Evolutionary conservation across 2,113 vertebrate species (phyloP), one percentile per base, ranked within the genome.

Genomic region (Peromyscus maniculatus): DNA sequence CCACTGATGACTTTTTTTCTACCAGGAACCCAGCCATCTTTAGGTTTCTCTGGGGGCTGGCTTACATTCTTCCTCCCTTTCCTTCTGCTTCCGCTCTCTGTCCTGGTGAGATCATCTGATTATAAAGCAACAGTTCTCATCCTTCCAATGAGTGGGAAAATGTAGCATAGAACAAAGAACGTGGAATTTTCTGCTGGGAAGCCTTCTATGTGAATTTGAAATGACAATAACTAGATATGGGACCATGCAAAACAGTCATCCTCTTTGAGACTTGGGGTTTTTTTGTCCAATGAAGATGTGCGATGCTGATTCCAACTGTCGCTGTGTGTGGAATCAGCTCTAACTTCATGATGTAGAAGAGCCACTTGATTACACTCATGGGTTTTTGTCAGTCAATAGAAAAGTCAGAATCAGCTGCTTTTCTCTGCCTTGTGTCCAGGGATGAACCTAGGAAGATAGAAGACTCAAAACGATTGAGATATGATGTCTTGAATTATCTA

Each of bases 81-180:
- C 24, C 22, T 69, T 19, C 17, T 66, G 7, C 26, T 0, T 5
- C 1, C 12, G 28, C 7, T n/a, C 46, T 36, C 19, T 33, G 4
- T 5, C 57, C 33, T 8, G 5, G 0, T 57, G 7, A 55, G 49
- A 71, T 24, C 21, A 55, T 21, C 43, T 43, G 16, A 36, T 52
- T 62, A 90, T 0, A 72, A 39, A 33, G 12, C 2, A 19, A 57
- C 17, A 19, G 17, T 72, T 67, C 36, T 57, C 55, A 92, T 83
- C 79, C 33, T 64, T 97, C 75, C 82, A 91, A 33, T 71, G 71
- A 78, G 82, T 96, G 93, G 92, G 89, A 94, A 94, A 62, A 46
- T 52, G n/a, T 21, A 91, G 15, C n/a, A 36, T 4, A 39, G 10
- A 46, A 15, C 55, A 33, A 67, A 55, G 19, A 87, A n/a, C 36